These are phyloP conservation scores for Hybognathus amarus DNA, from an alignment of 2,797 vertebrate genomes.

Conservation along the genomic window DNA sequence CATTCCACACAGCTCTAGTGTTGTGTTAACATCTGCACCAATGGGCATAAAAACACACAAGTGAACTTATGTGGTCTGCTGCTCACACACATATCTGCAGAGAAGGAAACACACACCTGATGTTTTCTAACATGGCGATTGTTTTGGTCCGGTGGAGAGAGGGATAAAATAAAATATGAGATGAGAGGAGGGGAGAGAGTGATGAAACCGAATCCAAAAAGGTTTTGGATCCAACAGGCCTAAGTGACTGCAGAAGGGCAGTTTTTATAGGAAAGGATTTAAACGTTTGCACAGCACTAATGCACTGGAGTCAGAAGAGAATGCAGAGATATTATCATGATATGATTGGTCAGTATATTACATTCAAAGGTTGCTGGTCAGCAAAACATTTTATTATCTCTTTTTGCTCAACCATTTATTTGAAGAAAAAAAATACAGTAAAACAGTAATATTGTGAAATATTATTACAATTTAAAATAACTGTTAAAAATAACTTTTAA, in stretches of 20 bases:
- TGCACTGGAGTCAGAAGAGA: background rate
- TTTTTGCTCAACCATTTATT: slow-evolving; percentile 6
- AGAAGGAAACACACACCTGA: slow-evolving; percentile 46
- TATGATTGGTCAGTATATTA: background rate
- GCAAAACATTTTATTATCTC: background rate
- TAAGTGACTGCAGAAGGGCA: slow-evolving; percentile 20
- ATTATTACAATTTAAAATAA: background rate
- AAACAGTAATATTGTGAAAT: background rate
- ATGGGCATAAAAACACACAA: slow-evolving; percentile 37
- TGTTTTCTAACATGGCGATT: background rate
- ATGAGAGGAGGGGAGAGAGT: slow-evolving; percentile 5
- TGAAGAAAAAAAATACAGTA: background rate
- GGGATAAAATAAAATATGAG: slow-evolving; percentile 26
- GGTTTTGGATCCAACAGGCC: slow-evolving; percentile 14
- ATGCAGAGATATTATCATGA: background rate
- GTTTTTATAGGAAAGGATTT: slow-evolving; percentile 5
- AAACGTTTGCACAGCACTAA: background rate
- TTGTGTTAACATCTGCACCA: slow-evolving; percentile 45
- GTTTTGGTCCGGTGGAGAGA: slow-evolving; percentile 24
- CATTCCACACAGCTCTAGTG: slow-evolving; percentile 33
- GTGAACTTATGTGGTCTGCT: slow-evolving; percentile 37
- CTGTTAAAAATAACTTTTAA: background rate
- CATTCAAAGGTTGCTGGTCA: background rate
- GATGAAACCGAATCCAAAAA: slow-evolving; percentile 27
- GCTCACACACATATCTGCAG: slow-evolving; percentile 19